A percentile compares a stretch with the other conserved stretches of the same genome.
phyloP scores from a whole-genome alignment of 2,888 invertebrate genomes.

The Salticus scenicus region DNA sequence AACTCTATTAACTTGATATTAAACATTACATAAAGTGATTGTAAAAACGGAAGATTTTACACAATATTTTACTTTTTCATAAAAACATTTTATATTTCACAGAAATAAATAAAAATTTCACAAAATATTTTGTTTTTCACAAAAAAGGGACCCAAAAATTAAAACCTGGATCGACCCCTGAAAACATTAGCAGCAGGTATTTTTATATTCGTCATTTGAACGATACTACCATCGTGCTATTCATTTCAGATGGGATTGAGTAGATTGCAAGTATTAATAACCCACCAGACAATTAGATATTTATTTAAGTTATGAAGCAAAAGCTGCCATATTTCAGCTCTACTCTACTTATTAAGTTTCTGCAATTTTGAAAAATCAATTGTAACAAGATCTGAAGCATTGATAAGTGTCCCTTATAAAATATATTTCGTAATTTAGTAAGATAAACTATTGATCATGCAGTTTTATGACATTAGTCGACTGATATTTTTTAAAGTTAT shows the following conservation, averaged over 20 bases:
- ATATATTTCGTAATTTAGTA: not conserved
- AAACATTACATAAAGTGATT: too few species aligned
- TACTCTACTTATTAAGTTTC: not conserved
- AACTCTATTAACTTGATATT: too few species aligned
- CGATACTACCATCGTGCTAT: conserved; percentile 21
- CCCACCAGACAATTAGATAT: conserved; percentile 63
- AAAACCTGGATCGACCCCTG: too few species aligned
- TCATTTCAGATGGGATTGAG: conserved; percentile 36
- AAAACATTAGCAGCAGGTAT: too few species aligned
- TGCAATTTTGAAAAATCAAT: not conserved
- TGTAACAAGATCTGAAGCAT: not conserved
- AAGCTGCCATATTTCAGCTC: conserved; percentile 54
- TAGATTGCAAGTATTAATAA: conserved; percentile 65
- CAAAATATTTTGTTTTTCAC: too few species aligned
- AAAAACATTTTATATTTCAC: too few species aligned
- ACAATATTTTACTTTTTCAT: too few species aligned
- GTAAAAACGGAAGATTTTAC: too few species aligned
- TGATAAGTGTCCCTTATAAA: conserved; percentile 5
- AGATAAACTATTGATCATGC: not conserved
- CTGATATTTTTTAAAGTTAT: conserved; percentile 9
- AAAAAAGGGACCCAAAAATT: too few species aligned
- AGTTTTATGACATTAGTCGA: not conserved
- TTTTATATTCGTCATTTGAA: not conserved
- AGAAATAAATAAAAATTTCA: too few species aligned
- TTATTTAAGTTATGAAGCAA: conserved; percentile 38